Evolutionary conservation across 2,797 vertebrate genomes (phyloP), one percentile per base, ranked within the genome.

Genomic region (Meriones psammophilus): DNA sequence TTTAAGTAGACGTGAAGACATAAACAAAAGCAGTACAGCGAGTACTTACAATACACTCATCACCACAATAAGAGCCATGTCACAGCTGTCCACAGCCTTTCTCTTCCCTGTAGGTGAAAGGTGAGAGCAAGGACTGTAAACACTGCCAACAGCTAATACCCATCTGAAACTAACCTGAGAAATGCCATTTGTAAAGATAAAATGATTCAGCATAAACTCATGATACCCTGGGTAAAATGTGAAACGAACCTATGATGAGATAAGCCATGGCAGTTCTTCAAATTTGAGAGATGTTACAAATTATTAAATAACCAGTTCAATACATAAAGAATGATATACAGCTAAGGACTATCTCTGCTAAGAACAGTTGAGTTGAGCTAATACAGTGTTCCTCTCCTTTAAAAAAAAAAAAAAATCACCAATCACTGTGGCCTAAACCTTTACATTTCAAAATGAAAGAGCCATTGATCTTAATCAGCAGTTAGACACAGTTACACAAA

Each of bases 31-130:
- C 85, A 85, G 13, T 1, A 26, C n/a, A 89, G 78, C 18, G 87
- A 97, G 77, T 98, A 98, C 98, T 98, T 98, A 99, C 98, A 98
- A 98, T 96, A 99, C 85, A 80, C 98, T 99, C 98, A 98, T 98
- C 89, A 98, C 95, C 95, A 98, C 94, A 96, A 98, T 98, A 79
- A 98, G 98, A 92, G 95, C 79, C 0, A 97, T 97, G 94, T 98
- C 98, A 95, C 85, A 98, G 89, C 89, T 98, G 96, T 97, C 96
- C 92, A 94, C 83, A 88, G 98, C 97, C 92, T 97, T 98, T 97
- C 98, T 98, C 96, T 98, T 98, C 97, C 98, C 98, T 99, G 73
- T 5, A 97, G 86, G 87, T 89, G 79, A 83, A 30, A 56, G 28
- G 97, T 96, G 79, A 69, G 66, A 87, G 46, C 73, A 1, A 81